Evolutionary conservation across 2,888 invertebrate species (phyloP).

Genomic region (Gymnocheta viridis): DNA sequence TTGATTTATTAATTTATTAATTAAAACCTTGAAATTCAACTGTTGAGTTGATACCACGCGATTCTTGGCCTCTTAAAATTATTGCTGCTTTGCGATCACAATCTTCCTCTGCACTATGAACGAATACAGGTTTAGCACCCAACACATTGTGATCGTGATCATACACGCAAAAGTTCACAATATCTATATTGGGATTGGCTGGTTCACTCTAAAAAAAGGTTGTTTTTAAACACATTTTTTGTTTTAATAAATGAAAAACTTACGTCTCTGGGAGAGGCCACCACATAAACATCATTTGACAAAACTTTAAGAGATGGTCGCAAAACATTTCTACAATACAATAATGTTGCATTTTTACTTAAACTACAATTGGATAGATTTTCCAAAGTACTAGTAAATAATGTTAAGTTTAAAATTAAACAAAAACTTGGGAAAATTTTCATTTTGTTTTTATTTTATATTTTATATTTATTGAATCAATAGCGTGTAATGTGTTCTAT

Average conservation of each 20-base stretch:
- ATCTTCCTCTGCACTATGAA: conserved; percentile 9
- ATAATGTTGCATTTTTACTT: not conserved
- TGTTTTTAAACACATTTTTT: not conserved
- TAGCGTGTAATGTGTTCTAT: no score
- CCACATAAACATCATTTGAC: conserved; percentile 33
- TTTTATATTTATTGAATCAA: not conserved
- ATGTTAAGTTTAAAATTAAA: not conserved
- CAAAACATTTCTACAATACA: not conserved
- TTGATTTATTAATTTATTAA: no score
- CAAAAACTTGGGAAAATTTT: not conserved
- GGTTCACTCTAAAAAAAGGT: conserved; percentile 1
- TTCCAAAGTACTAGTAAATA: not conserved
- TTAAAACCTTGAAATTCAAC: conserved; percentile 19
- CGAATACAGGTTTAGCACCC: conserved; percentile 14
- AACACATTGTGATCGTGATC: conserved; percentile 17
- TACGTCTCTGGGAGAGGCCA: conserved; percentile 21
- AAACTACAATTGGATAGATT: not conserved
- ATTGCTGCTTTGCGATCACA: not conserved
- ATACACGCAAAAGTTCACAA: conserved; percentile 19
- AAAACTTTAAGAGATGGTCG: conserved; percentile 7
- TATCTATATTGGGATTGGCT: not conserved
- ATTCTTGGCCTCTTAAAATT: conserved; percentile 15
- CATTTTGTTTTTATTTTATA: conserved; percentile 9
- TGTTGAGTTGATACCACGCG: conserved; percentile 21
- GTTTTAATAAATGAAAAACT: not conserved